Conservation (phyloP, 1,140 invertebrate genomes). For the Drosophila kepulauana region DNA sequence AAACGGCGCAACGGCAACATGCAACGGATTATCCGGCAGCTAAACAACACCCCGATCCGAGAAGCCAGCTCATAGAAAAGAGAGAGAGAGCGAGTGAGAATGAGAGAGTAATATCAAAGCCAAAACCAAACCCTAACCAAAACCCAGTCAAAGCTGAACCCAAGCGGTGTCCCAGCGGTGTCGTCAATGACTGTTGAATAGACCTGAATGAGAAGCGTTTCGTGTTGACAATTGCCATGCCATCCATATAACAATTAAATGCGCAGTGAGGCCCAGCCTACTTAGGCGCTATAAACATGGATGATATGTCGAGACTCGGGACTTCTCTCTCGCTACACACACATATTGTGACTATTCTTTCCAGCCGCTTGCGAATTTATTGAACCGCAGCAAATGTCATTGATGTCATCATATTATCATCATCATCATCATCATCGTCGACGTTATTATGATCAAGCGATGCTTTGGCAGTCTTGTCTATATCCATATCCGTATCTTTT, state of each 20-base stretch:
- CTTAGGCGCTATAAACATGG: constrained; percentile 63
- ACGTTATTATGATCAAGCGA: constrained; percentile 37
- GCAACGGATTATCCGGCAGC: constrained; percentile 76
- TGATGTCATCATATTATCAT: constrained; percentile 67
- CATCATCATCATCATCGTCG: constrained; percentile 47
- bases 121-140: constrained; percentile 5
- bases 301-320: neutral
- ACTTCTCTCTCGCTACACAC: neutral
- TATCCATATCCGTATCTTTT: constrained; percentile 62
- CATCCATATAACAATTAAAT: constrained; percentile 69
- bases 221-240: constrained; percentile 61
- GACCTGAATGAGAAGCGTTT: constrained; percentile 50
- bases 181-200: constrained; percentile 49
- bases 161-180: constrained; percentile 40
- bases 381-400: constrained; percentile 83
- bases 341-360: constrained; percentile 27
- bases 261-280: constrained; percentile 67
- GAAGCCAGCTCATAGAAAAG: neutral
- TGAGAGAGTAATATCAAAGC: constrained; percentile 1
- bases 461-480: constrained; percentile 49
- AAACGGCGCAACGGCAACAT: constrained; percentile 67
- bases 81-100: neutral
- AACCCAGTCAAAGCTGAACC: constrained; percentile 19
- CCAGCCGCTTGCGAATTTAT: constrained; percentile 74
- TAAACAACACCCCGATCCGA: constrained; percentile 70